phyloP scores from a whole-genome alignment of 2,797 vertebrate species.

The Parotocinclus haroldoi region DNA sequence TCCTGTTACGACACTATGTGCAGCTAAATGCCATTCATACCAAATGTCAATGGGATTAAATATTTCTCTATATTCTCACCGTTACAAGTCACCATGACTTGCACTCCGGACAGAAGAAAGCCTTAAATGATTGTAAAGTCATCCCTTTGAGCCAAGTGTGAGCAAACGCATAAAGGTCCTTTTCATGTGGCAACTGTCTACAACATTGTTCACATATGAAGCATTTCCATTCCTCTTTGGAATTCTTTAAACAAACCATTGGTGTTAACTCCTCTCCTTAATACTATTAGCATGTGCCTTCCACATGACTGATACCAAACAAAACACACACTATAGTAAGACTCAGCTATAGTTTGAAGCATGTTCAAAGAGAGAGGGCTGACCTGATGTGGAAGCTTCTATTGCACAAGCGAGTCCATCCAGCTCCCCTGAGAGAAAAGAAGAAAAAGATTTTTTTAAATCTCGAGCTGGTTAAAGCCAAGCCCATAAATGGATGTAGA shows the following conservation, averaged over 20 bases:
- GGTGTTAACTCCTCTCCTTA: conserved; percentile 56
- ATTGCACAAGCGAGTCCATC: conserved; percentile 52
- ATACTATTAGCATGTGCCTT: conserved; percentile 80
- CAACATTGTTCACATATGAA: conserved; percentile 64
- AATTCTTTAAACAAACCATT: conserved; percentile 59
- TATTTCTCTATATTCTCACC: conserved; percentile 8
- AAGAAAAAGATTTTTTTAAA: conserved; percentile 19
- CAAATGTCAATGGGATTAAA: neutral
- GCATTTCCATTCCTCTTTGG: conserved; percentile 71
- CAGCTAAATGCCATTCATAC: too few relatives aligned
- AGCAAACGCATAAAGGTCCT: conserved; percentile 71
- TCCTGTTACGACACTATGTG: conserved; percentile 48
- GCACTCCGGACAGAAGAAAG: conserved; percentile 64
- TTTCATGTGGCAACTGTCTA: conserved; percentile 80
- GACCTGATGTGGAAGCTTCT: conserved; percentile 67
- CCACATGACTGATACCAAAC: conserved; percentile 85
- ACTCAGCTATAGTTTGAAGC: conserved; percentile 73
- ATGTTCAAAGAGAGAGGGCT: conserved; percentile 68
- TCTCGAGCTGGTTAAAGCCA: conserved; percentile 22
- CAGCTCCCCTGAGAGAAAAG: conserved; percentile 47
- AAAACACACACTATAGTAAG: conserved; percentile 67
- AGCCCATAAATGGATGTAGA: conserved; percentile 5
- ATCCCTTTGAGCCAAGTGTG: conserved; percentile 68
- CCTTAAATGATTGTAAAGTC: conserved; percentile 63
- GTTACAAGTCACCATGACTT: conserved; percentile 46